A percentile compares a stretch with the other conserved stretches of the same genome.
Evolutionary conservation across 2,888 invertebrate genomes (phyloP).

Genomic region (Anorthoa munda): DNA sequence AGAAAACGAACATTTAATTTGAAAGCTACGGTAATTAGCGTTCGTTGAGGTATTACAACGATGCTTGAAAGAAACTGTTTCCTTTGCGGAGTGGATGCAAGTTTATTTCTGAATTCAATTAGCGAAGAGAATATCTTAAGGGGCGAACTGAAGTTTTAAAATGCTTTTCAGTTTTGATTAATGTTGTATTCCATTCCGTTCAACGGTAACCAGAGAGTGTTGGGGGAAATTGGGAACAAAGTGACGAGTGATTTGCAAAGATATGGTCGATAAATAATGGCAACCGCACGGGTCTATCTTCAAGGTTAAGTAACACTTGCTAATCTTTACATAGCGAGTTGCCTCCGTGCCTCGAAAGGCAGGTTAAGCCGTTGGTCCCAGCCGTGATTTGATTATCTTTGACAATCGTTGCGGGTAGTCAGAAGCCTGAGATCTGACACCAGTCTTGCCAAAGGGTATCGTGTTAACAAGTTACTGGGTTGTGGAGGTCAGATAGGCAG

Average conservation of each 20-base stretch:
- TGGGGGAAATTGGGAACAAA: slow-evolving; percentile 18
- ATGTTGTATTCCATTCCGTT: slow-evolving; percentile 61
- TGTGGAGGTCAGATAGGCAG: too few relatives aligned
- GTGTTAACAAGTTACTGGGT: too few relatives aligned
- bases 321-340: too few relatives aligned
- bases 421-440: too few relatives aligned
- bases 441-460: too few relatives aligned
- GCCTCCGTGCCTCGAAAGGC: too few relatives aligned
- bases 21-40: slow-evolving; percentile 42
- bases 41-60: slow-evolving; percentile 43
- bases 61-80: slow-evolving; percentile 53
- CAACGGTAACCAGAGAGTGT: slow-evolving; percentile 31
- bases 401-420: too few relatives aligned
- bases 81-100: slow-evolving; percentile 47
- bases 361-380: too few relatives aligned
- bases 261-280: background rate
- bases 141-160: slow-evolving; percentile 69
- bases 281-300: too few relatives aligned
- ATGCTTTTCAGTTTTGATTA: slow-evolving; percentile 70
- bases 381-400: too few relatives aligned
- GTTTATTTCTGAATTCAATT: slow-evolving; percentile 64
- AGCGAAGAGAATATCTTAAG: slow-evolving; percentile 59
- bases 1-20: slow-evolving; percentile 44
- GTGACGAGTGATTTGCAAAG: slow-evolving; percentile 10
- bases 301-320: too few relatives aligned